These are phyloP conservation scores for Lycaena phlaeas DNA, from an alignment of 2,888 invertebrate species.

Conservation along the genomic window DNA sequence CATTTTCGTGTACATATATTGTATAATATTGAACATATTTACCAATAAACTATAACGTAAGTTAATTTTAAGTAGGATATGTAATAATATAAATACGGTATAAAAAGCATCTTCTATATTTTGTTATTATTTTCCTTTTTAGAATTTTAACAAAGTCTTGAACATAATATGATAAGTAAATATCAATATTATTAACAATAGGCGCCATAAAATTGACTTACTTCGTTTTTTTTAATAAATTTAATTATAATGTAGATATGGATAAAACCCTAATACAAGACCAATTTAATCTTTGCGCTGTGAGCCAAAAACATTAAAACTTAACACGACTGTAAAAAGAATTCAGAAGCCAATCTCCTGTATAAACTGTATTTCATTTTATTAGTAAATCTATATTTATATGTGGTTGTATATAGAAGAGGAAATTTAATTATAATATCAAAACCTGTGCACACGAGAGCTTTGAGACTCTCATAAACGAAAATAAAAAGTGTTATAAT, in stretches of 20 bases:
- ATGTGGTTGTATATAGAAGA: background rate
- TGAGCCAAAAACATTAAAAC: no score
- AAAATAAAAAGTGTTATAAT: conserved; percentile 21
- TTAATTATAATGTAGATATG: no score
- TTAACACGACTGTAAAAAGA: no score
- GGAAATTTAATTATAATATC: background rate
- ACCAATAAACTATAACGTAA: conserved; percentile 25
- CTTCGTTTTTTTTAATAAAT: no score
- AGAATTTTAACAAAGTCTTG: no score
- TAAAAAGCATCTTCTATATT: background rate
- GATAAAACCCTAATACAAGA: no score
- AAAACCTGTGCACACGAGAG: background rate
- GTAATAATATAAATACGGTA: conserved; percentile 15
- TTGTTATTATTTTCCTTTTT: background rate
- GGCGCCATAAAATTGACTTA: no score
- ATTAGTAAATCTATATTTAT: no score
- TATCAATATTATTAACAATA: no score
- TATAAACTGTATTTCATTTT: conserved; percentile 2
- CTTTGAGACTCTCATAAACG: background rate
- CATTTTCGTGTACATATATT: conserved; percentile 39
- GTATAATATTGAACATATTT: conserved; percentile 38
- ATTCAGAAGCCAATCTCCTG: no score
- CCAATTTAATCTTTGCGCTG: no score
- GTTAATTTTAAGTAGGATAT: conserved; percentile 23
- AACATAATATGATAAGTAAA: no score